Percentiles rank a stretch among this genome's conserved stretches.
Conservation (phyloP, 2,797 vertebrate genomes). For the Hoplostethus atlanticus region DNA sequence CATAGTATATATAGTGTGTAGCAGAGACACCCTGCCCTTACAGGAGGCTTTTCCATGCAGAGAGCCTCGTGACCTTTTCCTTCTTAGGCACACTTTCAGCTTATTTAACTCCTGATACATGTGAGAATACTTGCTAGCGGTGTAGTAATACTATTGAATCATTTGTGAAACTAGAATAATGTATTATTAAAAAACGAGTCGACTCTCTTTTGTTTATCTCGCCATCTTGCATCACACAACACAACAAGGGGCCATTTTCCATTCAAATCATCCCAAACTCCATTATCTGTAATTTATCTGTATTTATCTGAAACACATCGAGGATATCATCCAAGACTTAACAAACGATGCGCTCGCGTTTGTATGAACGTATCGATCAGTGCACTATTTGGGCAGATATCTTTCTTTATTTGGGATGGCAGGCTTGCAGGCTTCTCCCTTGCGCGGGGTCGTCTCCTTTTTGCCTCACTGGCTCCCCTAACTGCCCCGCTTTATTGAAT, state of each 20-base stretch:
- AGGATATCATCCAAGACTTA: constrained; percentile 70
- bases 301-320: constrained; percentile 58
- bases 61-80: background rate
- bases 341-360: constrained; percentile 88
- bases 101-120: constrained; percentile 10
- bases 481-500: constrained; percentile 98
- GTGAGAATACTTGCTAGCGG: background rate
- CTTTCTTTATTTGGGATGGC: constrained; percentile 86
- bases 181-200: background rate
- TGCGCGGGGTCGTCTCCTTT: constrained; percentile 82
- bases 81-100: background rate
- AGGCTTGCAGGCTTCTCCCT: constrained; percentile 85
- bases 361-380: constrained; percentile 95
- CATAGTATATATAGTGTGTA: background rate
- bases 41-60: background rate
- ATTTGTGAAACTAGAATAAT: constrained; percentile 15
- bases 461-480: constrained; percentile 97
- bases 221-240: constrained; percentile 21
- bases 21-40: background rate
- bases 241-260: constrained; percentile 29
- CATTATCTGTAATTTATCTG: constrained; percentile 69
- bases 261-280: constrained; percentile 57
- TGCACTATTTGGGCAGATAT: constrained; percentile 90
- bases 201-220: constrained; percentile 2
- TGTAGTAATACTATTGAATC: constrained; percentile 3